Evolutionary conservation across 2,888 invertebrate species (phyloP).

Genomic region (Epinotia nisella): DNA sequence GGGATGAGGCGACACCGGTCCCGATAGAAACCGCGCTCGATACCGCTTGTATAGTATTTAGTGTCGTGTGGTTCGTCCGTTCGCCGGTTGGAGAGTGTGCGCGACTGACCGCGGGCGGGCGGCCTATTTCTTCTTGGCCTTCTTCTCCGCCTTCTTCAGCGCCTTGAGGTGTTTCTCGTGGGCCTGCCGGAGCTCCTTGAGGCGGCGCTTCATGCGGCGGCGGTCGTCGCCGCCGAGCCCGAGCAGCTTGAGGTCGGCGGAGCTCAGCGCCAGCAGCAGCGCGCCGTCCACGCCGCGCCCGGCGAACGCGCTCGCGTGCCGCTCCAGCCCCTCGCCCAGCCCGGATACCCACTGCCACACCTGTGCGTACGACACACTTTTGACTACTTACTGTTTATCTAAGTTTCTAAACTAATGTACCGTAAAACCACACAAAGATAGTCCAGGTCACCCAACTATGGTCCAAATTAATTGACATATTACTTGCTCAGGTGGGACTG

Average conservation of each 20-base stretch:
- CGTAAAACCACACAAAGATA: too few species aligned
- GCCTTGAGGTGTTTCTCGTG: conserved; percentile 95
- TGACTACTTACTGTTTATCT: not conserved
- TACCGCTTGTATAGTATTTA: too few species aligned
- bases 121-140: conserved; percentile 88
- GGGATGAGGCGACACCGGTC: too few species aligned
- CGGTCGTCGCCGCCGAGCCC: conserved; percentile 93
- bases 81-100: conserved; percentile 10
- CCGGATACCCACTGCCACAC: conserved; percentile 96
- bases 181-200: conserved; percentile 92
- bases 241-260: conserved; percentile 95
- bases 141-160: conserved; percentile 93
- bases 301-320: conserved; percentile 94
- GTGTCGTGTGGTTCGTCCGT: too few species aligned
- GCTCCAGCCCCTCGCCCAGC: conserved; percentile 94
- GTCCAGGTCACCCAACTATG: too few species aligned
- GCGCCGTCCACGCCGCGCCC: conserved; percentile 95
- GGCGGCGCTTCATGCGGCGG: conserved; percentile 90
- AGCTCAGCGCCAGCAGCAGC: conserved; percentile 93
- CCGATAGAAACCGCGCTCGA: too few species aligned
- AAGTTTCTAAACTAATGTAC: too few species aligned
- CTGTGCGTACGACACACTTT: conserved; percentile 83
- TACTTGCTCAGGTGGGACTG: too few species aligned
- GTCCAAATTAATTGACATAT: too few species aligned
- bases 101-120: conserved; percentile 15